These are phyloP conservation scores for Megalops cyprinoides DNA, from an alignment of 2,797 vertebrate genomes.

Conservation along the genomic window DNA sequence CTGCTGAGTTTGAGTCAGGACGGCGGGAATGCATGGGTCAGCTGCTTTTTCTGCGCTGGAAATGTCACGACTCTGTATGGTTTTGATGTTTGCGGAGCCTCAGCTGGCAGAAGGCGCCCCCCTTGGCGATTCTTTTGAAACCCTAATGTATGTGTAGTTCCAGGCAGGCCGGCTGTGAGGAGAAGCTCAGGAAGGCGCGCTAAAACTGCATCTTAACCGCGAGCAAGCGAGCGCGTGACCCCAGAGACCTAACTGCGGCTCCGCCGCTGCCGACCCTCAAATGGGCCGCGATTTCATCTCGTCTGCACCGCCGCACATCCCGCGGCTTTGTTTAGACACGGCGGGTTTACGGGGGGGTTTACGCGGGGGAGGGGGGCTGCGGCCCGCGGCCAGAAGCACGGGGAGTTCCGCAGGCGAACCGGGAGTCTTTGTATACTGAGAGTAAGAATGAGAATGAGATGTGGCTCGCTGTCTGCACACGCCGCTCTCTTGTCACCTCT, in stretches of 20 bases:
- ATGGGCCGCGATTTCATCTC: slow-evolving; percentile 33
- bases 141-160: neutral
- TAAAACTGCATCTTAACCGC: slow-evolving; percentile 35
- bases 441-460: slow-evolving; percentile 22
- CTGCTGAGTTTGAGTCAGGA: neutral
- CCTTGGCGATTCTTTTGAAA: slow-evolving; percentile 36
- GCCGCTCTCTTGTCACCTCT: slow-evolving; percentile 28
- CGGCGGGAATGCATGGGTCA: neutral
- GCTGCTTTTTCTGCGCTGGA: neutral
- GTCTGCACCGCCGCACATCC: neutral
- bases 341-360: slow-evolving; percentile 3
- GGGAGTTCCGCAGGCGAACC: slow-evolving; percentile 27
- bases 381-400: slow-evolving; percentile 37
- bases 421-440: slow-evolving; percentile 24
- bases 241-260: slow-evolving; percentile 24
- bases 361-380: slow-evolving; percentile 36
- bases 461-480: neutral
- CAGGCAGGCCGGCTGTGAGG: slow-evolving; percentile 28
- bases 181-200: slow-evolving; percentile 41
- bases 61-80: neutral
- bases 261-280: slow-evolving; percentile 52
- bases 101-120: slow-evolving; percentile 31
- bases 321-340: slow-evolving; percentile 9
- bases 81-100: neutral
- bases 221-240: neutral